phyloP scores from a whole-genome alignment of 2,888 invertebrate species.

The Rotaria socialis region DNA sequence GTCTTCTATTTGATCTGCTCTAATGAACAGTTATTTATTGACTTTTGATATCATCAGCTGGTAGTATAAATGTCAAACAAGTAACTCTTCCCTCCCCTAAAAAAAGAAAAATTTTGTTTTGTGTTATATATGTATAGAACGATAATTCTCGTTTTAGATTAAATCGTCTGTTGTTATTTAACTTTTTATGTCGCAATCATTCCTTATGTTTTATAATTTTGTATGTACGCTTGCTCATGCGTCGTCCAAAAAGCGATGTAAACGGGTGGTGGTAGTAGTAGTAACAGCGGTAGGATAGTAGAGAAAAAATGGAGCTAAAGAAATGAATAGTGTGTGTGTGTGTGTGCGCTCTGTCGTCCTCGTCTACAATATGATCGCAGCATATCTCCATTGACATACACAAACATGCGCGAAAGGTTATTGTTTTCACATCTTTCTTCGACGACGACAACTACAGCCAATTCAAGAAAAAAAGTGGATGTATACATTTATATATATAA shows the following conservation, averaged over 20 bases:
- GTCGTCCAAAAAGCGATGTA: not conserved
- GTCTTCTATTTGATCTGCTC: not conserved
- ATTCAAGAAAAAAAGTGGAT: conserved; percentile 8
- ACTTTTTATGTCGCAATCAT: not conserved
- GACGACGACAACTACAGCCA: conserved; percentile 22
- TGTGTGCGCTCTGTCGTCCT: conserved; percentile 15
- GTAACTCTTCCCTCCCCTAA: too few species aligned
- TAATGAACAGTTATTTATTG: not conserved
- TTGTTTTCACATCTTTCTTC: conserved; percentile 23
- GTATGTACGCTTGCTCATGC: not conserved
- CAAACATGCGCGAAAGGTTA: conserved; percentile 29
- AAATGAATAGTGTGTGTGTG: conserved; percentile 23
- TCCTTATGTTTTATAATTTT: not conserved
- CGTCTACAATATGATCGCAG: conserved; percentile 29
- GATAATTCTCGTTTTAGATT: not conserved
- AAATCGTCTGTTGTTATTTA: not conserved
- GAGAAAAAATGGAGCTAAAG: conserved; percentile 12
- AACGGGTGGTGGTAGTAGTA: not conserved
- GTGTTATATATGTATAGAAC: too few species aligned
- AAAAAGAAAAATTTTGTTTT: too few species aligned
- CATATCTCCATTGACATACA: conserved; percentile 22
- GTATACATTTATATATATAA: too few species aligned
- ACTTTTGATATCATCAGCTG: too few species aligned
- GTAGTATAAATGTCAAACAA: not conserved
- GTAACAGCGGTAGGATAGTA: not conserved